Evolutionary conservation across 2,888 invertebrate genomes (phyloP).

Genomic region (Chydorus sphaericus): DNA sequence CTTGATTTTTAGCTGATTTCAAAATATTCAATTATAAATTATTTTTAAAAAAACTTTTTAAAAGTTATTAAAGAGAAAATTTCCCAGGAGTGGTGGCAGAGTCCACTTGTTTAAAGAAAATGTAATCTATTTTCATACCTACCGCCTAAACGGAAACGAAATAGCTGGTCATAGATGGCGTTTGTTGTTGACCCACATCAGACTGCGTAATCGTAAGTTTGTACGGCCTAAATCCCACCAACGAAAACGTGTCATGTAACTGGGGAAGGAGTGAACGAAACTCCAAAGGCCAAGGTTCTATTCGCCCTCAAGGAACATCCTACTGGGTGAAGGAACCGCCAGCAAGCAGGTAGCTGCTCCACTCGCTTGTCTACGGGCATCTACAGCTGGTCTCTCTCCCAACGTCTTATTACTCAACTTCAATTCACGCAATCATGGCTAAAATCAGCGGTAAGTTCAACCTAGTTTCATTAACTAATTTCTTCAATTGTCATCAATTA

Average conservation of each 20-base stretch:
- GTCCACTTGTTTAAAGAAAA: background rate
- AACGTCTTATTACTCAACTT: background rate
- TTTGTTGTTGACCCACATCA: background rate
- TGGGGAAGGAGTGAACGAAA: background rate
- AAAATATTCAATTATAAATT: too few relatives aligned
- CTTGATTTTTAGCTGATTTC: too few relatives aligned
- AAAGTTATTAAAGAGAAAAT: too few relatives aligned
- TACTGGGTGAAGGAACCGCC: too few relatives aligned
- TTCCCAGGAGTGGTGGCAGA: too few relatives aligned
- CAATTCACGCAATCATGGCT: background rate
- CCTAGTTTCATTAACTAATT: too few relatives aligned
- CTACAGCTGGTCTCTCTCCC: background rate
- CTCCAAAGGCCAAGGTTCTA: background rate
- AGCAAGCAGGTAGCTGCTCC: background rate
- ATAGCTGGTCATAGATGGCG: constrained; percentile 3
- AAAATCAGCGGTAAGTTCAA: background rate
- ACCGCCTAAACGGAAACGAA: background rate
- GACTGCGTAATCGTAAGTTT: background rate
- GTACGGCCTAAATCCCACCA: background rate
- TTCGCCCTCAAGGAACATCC: too few relatives aligned
- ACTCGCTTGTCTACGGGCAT: background rate
- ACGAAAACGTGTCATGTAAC: background rate
- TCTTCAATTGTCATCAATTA: too few relatives aligned
- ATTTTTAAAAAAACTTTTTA: too few relatives aligned
- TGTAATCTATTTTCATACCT: background rate